phyloP scores from a whole-genome alignment of 2,888 invertebrate species.

The Ypsolopha sequella region DNA sequence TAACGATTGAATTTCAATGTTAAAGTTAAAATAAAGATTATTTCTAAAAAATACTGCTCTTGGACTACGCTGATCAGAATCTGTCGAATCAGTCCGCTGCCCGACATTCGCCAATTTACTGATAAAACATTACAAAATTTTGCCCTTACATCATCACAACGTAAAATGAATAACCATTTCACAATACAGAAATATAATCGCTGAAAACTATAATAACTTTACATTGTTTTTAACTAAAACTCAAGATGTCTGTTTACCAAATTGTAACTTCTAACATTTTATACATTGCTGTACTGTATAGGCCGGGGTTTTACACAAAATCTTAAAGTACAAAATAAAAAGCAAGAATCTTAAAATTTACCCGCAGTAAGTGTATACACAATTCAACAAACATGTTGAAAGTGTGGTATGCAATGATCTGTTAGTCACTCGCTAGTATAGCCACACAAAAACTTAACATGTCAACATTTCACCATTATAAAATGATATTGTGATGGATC shows the following conservation, averaged over 20 bases:
- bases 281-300: too few relatives aligned
- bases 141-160: constrained; percentile 69
- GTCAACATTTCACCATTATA: too few relatives aligned
- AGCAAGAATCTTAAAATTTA: background rate
- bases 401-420: too few relatives aligned
- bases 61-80: constrained; percentile 61
- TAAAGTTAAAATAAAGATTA: constrained; percentile 42
- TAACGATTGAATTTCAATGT: constrained; percentile 67
- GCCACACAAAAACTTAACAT: too few relatives aligned
- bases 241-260: background rate
- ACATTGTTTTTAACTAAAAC: background rate
- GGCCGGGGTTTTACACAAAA: background rate
- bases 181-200: constrained; percentile 52
- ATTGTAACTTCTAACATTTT: too few relatives aligned
- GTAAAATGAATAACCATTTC: constrained; percentile 65
- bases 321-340: constrained; percentile 2
- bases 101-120: constrained; percentile 46
- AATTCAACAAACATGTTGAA: too few relatives aligned
- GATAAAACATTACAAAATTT: constrained; percentile 53
- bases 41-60: constrained; percentile 69
- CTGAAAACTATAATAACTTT: background rate
- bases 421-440: too few relatives aligned
- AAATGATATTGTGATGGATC: too few relatives aligned
- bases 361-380: too few relatives aligned
- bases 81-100: constrained; percentile 47